These are phyloP conservation scores for Meriones psammophilus DNA, from an alignment of 2,797 vertebrate genomes.

Conservation along the genomic window DNA sequence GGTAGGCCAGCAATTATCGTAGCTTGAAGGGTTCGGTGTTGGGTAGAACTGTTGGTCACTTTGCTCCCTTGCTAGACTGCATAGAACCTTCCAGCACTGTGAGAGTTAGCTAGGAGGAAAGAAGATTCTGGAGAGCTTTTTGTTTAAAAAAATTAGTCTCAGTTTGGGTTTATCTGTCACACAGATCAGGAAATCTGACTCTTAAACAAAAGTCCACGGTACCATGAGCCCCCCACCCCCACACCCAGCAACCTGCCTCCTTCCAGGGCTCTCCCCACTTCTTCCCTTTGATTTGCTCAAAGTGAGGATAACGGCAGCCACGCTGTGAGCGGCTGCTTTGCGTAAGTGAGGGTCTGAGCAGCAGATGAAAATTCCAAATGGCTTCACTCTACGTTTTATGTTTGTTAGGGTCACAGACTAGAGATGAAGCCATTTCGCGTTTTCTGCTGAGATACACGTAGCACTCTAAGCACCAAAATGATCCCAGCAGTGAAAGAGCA, in stretches of 20 bases:
- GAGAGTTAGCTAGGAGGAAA: not conserved
- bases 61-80: not conserved
- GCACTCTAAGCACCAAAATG: slow-evolving; percentile 20
- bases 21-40: not conserved
- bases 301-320: slow-evolving; percentile 12
- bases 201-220: slow-evolving; percentile 1
- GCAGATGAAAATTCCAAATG: slow-evolving; percentile 43
- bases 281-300: slow-evolving; percentile 52
- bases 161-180: slow-evolving; percentile 49
- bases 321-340: not conserved
- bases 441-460: slow-evolving; percentile 54
- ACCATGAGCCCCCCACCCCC: not conserved
- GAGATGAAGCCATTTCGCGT: slow-evolving; percentile 33
- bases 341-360: slow-evolving; percentile 41
- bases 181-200: slow-evolving; percentile 51
- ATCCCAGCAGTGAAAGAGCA: slow-evolving; percentile 29
- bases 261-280: not conserved
- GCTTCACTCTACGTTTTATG: slow-evolving; percentile 52
- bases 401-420: slow-evolving; percentile 63
- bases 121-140: not conserved
- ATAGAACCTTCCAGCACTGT: not conserved
- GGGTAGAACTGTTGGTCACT: not conserved
- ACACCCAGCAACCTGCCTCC: not conserved
- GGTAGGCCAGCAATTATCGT: not conserved
- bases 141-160: not conserved